Percentiles rank a stretch among this genome's conserved stretches.
phyloP scores from a whole-genome alignment of 1,140 invertebrate genomes.

The Brachionus rubens region DNA sequence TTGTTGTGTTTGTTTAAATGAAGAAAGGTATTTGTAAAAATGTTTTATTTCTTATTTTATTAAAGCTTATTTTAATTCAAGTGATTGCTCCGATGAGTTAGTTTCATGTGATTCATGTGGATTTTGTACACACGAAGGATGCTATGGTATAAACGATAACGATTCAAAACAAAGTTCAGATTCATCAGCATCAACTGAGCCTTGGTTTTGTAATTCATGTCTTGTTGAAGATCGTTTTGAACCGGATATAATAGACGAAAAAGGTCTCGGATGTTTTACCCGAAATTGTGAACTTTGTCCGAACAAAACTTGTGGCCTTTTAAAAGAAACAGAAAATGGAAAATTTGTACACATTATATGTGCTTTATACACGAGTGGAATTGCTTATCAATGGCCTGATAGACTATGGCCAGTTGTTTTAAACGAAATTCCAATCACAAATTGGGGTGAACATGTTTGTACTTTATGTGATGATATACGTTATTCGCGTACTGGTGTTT shows the following conservation, averaged over 20 bases:
- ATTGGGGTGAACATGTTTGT: slow-evolving; percentile 36
- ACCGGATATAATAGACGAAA: neutral
- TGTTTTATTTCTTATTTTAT: too few species aligned
- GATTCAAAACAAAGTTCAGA: slow-evolving; percentile 3
- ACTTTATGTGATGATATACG: slow-evolving; percentile 39
- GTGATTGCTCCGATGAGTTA: slow-evolving; percentile 27
- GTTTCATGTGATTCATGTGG: slow-evolving; percentile 43
- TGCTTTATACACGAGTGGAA: slow-evolving; percentile 27
- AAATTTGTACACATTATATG: slow-evolving; percentile 45
- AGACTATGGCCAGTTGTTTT: slow-evolving; percentile 43
- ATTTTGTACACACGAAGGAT: slow-evolving; percentile 40
- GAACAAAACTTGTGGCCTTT: slow-evolving; percentile 41
- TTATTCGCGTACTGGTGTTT: slow-evolving; percentile 23
- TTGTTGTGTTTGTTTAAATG: slow-evolving; percentile 36
- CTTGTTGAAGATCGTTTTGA: neutral
- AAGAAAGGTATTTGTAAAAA: slow-evolving; percentile 19
- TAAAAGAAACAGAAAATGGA: slow-evolving; percentile 38
- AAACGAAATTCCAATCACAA: slow-evolving; percentile 4
- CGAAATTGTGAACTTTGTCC: slow-evolving; percentile 44
- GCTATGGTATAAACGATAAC: slow-evolving; percentile 29
- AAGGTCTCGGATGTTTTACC: slow-evolving; percentile 1
- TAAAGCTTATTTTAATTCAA: neutral
- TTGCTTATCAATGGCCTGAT: slow-evolving; percentile 36
- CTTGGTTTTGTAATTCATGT: slow-evolving; percentile 43
- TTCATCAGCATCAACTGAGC: slow-evolving; percentile 31